Percentiles rank a stretch among this genome's conserved stretches.
Evolutionary conservation across 2,888 invertebrate genomes (phyloP).

Genomic region (Falcaria lacertinaria): DNA sequence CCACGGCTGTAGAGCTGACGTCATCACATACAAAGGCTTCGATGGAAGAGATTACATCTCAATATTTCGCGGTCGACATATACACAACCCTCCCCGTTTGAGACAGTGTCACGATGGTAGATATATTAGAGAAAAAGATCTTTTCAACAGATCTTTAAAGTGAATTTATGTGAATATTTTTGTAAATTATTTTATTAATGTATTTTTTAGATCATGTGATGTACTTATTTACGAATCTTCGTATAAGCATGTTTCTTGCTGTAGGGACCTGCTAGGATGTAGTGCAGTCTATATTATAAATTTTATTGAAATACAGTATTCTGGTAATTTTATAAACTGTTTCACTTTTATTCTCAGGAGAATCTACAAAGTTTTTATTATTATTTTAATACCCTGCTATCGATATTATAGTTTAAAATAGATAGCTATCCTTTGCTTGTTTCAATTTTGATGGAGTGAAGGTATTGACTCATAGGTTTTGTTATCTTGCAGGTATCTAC

Average conservation of each 20-base stretch:
- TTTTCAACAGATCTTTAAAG: conserved; percentile 36
- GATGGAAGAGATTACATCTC: conserved; percentile 71
- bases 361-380: conserved; percentile 3
- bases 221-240: conserved; percentile 57
- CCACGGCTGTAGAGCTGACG: conserved; percentile 67
- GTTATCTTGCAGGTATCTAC: conserved; percentile 59
- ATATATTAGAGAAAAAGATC: conserved; percentile 66
- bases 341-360: conserved; percentile 15
- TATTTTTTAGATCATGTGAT: conserved; percentile 41
- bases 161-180: conserved; percentile 28
- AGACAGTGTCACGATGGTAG: conserved; percentile 68
- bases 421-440: no score
- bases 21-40: conserved; percentile 65
- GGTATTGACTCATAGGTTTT: conserved; percentile 27
- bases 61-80: conserved; percentile 67
- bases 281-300: conserved; percentile 42
- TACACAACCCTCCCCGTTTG: conserved; percentile 64
- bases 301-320: conserved; percentile 71
- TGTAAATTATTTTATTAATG: conserved; percentile 28
- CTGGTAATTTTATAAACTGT: conserved; percentile 32
- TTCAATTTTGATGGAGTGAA: conserved; percentile 8
- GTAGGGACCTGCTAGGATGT: conserved; percentile 64
- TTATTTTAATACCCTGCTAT: no score
- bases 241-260: conserved; percentile 51
- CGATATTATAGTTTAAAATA: not conserved